Conservation (phyloP, 1,140 invertebrate genomes). For the Papilio polyxenes region DNA sequence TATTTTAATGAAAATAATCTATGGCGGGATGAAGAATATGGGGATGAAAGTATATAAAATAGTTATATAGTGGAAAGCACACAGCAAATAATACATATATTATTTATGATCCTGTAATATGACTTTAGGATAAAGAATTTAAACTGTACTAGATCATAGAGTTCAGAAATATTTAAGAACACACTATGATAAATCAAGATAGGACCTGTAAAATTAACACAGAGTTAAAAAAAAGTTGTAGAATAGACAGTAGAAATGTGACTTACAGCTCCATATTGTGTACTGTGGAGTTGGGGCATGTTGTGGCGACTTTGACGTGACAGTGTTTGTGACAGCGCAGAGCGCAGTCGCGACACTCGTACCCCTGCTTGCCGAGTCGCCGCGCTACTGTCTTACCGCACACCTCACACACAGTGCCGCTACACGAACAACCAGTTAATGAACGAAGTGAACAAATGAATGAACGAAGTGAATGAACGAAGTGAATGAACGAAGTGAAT, state of each 20-base stretch:
- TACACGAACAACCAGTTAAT: constrained; percentile 59
- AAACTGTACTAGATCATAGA: too few relatives aligned
- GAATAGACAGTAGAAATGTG: not conserved
- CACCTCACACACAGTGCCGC: constrained; percentile 89
- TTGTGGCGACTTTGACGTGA: constrained; percentile 90
- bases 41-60: not conserved
- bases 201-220: not conserved
- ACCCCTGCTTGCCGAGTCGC: constrained; percentile 94
- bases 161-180: too few relatives aligned
- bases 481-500: too few relatives aligned
- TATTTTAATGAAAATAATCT: constrained; percentile 6
- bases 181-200: not conserved
- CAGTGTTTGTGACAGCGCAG: constrained; percentile 96
- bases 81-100: not conserved
- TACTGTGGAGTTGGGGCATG: constrained; percentile 92
- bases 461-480: too few relatives aligned
- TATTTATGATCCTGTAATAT: too few relatives aligned
- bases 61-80: not conserved
- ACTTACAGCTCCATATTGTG: constrained; percentile 97
- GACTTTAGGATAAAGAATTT: too few relatives aligned
- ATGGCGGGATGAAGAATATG: not conserved
- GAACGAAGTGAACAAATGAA: too few relatives aligned
- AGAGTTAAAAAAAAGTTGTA: not conserved
- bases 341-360: constrained; percentile 95
- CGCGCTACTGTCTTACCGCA: constrained; percentile 89